phyloP scores from a whole-genome alignment of 2,797 vertebrate species.

The Pipistrellus pipistrellus region DNA sequence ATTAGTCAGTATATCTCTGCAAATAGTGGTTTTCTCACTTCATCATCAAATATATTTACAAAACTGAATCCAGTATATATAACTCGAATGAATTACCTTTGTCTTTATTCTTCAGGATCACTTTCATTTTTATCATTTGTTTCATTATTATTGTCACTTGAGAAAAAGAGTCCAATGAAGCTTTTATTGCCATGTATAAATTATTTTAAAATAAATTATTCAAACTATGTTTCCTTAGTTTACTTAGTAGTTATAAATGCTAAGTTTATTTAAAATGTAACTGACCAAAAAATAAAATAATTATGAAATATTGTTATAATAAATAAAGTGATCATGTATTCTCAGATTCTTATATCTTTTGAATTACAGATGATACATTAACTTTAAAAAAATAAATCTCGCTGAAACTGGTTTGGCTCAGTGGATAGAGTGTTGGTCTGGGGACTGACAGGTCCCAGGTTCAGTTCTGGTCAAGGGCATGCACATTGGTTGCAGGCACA shows the following conservation, averaged over 20 bases:
- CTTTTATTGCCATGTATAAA: background rate
- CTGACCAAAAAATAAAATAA: background rate
- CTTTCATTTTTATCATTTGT: background rate
- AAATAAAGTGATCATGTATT: background rate
- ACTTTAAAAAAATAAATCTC: background rate
- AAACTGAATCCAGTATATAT: background rate
- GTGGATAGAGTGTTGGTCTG: too few species aligned
- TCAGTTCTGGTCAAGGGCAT: too few species aligned
- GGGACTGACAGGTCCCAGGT: too few species aligned
- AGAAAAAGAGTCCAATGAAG: background rate
- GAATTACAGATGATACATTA: background rate
- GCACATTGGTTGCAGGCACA: too few species aligned
- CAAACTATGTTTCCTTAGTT: background rate
- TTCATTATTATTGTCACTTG: background rate
- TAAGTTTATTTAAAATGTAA: background rate
- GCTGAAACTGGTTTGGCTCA: too few species aligned
- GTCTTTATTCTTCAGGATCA: background rate
- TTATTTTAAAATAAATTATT: slow-evolving; percentile 21
- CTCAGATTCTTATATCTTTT: background rate
- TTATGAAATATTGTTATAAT: background rate
- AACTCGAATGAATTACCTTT: background rate
- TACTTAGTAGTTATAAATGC: background rate
- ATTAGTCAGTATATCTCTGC: background rate
- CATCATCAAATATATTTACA: background rate
- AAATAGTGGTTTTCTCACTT: slow-evolving; percentile 32